Evolutionary conservation across 2,797 vertebrate genomes (phyloP), one percentile per base, ranked within the genome.

Genomic region (Falco novaeseelandiae): DNA sequence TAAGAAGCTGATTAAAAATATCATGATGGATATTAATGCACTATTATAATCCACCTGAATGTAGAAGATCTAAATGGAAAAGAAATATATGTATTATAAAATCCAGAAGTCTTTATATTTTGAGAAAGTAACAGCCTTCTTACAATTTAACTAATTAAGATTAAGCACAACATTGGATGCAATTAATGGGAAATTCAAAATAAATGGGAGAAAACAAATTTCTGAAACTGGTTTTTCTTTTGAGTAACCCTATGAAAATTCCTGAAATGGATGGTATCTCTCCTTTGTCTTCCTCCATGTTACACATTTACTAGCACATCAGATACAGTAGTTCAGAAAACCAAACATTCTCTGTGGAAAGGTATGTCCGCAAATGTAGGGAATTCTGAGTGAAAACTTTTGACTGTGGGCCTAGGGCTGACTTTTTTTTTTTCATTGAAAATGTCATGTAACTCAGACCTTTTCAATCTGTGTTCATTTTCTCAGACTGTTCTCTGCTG

Each of bases 401-500:
- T 84, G 26, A 84, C 59, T 74, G 26, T 65, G 38, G 81, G 81
- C 81, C 78, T 78, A 77, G 21, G 26, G 36, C 44, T 80, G 36
- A 23, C 10, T 70, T 46, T 36, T 77, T 57, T 82, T 62, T 73
- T 86, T 70, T 34, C 55, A 57, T 48, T 92, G 86, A 74, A 97
- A 93, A 90, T 94, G 90, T 94, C 95, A 89, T 36, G 25, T 87
- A 96, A 95, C 86, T 66, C 79, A 88, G 84, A 92, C 83, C 94
- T 97, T 96, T 97, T 89, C 96, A 92, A 87, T 95, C 86, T 34
- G 20, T 81, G 63, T 89, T 96, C 83, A 74, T 94, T 96, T 95
- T 94, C 92, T 96, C 90, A 92, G 82, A 89, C 59, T 96, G 95
- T 97, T 97, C 96, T 97, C 94, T 96, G 89, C 93, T 97, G 96